These are phyloP conservation scores for Watsonalla cultraria DNA, from an alignment of 2,888 invertebrate genomes.

Conservation along the genomic window DNA sequence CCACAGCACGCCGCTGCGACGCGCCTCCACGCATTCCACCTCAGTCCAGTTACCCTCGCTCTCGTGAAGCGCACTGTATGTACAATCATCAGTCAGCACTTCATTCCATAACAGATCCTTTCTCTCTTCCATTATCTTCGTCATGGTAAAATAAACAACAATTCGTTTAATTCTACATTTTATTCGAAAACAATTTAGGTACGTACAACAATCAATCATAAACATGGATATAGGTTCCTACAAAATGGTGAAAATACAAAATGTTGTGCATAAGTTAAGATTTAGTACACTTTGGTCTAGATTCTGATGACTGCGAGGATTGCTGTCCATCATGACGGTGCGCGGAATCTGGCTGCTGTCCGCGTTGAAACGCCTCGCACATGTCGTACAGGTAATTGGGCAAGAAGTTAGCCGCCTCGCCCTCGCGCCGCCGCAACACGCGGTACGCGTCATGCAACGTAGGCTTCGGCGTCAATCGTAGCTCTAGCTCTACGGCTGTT, in stretches of 20 bases:
- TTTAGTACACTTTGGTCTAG: constrained; percentile 37
- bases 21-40: constrained; percentile 57
- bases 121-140: no score
- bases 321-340: constrained; percentile 44
- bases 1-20: constrained; percentile 76
- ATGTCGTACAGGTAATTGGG: constrained; percentile 74
- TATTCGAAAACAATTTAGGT: not conserved
- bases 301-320: constrained; percentile 32
- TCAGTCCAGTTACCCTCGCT: constrained; percentile 72
- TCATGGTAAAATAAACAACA: not conserved
- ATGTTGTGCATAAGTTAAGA: constrained; percentile 13
- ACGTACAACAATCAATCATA: no score
- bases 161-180: not conserved
- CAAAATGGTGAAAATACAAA: not conserved
- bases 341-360: constrained; percentile 58
- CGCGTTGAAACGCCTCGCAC: constrained; percentile 70
- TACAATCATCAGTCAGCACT: not conserved
- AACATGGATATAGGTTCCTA: no score
- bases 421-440: constrained; percentile 65
- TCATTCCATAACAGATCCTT: not conserved
- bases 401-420: constrained; percentile 62
- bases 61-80: constrained; percentile 57
- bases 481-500: constrained; percentile 66
- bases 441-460: constrained; percentile 69
- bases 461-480: constrained; percentile 68